Base-by-base conservation (phyloP, 2,797 vertebrate genomes). In the Leontopithecus rosalia region DNA sequence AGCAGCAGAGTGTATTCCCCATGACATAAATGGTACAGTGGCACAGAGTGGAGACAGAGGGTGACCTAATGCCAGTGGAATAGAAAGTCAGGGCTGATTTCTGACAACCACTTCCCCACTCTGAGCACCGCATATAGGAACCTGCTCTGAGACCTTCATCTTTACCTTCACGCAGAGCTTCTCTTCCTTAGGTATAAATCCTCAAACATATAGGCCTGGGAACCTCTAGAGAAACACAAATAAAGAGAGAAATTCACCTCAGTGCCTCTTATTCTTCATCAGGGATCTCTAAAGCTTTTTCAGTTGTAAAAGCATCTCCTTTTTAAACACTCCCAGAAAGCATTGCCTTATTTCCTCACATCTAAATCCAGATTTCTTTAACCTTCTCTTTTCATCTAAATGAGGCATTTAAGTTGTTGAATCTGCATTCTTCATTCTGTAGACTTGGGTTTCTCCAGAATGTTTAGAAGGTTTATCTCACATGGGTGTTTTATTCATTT, bases 121-220 rank as follows among this genome's bases (percentile, higher is more conserved):
- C 24, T 5, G 58, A 73, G 43, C 75, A 10, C 76, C 6, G 1
- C 10, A 9, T 6, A 33, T 0, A 1, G 73, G 26, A 39, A 52
- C 76, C 80, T 81, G 57, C 70, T 39, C 48, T 26, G 22, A 48
- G 73, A 36, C 76, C 90, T 90, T 46, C 55, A 36, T n/a, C 61
- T 61, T 57, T 33, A 46, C 58, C 15, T n/a, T 73, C 46, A 48
- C 2, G 48, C 52, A 11, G 58, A 86, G 46, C 6, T 73, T 85
- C 82, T 86, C 57, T 97, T 93, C 48, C 89, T 93, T 33, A 52
- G 28, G 33, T 76, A 41, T 67, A 58, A 93, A 79, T 94, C 90
- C 83, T 64, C 76, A n/a, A 30, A 22, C 12, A 1, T 12, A 20
- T 36, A 70, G 52, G 14, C 41, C 58, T 89, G 61, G 24, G 57